Percentiles rank a stretch among this genome's conserved stretches.
Conservation (phyloP, 92 coral and sea anemone genomes). For the Scolanthus callimorphus region DNA sequence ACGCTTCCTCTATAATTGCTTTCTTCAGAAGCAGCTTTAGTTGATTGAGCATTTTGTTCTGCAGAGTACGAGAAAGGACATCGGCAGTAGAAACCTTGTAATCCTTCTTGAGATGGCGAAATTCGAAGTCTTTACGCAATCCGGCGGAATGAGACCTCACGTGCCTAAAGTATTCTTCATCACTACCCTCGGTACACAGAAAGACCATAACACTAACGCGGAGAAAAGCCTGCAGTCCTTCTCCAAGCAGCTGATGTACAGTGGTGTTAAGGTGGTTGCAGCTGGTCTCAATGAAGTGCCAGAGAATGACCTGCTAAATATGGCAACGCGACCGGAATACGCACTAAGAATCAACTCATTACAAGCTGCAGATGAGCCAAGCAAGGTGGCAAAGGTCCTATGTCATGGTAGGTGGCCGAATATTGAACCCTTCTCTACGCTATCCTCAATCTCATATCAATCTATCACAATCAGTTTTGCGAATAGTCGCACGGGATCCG, state of each 20-base stretch:
- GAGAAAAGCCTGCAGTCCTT: conserved; percentile 82
- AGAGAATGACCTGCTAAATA: conserved; percentile 57
- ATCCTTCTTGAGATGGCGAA: conserved; percentile 95
- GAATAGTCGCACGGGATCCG: no score
- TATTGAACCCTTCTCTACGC: no score
- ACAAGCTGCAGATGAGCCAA: conserved; percentile 58
- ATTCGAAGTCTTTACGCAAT: conserved; percentile 88
- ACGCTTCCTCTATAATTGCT: no score
- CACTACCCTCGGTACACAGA: conserved; percentile 78
- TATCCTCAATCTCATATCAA: no score
- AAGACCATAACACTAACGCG: conserved; percentile 82
- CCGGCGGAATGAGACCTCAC: conserved; percentile 83
- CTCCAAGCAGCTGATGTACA: conserved; percentile 69
- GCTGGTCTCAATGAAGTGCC: conserved; percentile 59
- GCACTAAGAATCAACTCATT: conserved; percentile 73
- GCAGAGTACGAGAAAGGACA: conserved; percentile 70
- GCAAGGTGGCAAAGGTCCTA: conserved; percentile 74
- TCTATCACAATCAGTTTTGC: no score
- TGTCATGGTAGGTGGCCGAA: conserved; percentile 80
- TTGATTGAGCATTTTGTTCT: no score
- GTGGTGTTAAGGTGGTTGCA: conserved; percentile 79
- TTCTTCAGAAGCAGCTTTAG: no score
- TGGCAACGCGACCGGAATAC: conserved; percentile 76
- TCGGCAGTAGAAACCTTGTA: conserved; percentile 82
- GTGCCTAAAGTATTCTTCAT: conserved; percentile 70